Base-by-base conservation (phyloP, 2,113 vertebrate species). In the Trachemys scripta region DNA sequence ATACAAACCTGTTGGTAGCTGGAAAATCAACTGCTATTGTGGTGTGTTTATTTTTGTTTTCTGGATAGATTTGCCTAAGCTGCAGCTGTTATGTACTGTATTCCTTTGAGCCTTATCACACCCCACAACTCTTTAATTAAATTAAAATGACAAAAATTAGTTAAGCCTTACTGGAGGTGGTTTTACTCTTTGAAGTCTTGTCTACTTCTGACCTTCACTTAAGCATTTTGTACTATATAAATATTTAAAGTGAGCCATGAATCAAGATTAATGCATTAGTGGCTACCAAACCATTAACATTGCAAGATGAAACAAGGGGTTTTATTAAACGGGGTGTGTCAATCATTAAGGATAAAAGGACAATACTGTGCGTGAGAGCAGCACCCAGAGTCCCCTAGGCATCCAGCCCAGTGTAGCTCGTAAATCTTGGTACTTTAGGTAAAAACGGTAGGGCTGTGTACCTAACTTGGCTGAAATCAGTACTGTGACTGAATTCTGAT, bases 271-370 rank as follows among this genome's bases (percentile, higher is more conserved):
- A 95, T 95, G 62, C n/a, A 5, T 86, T 83, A 86, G 76, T 84
- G 93, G 78, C 88, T 92, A 95, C 91, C 94, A 93, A 92, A 89
- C 85, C 95, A 90, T 97, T 95, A 94, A 85, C 85, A 88, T 79
- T 88, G 75, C 93, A 96, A 93, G 93, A 90, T 93, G 94, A 85
- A 95, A 97, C 96, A 1, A 45, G 87, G 42, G 82, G 65, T 76
- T 97, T 97, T 90, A 92, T 96, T 95, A 97, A 96, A 90, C 47
- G 90, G 95, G 93, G 90, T 2, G 6, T 95, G 90, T 86, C 94
- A 83, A 80, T 94, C 92, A 82, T 96, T 96, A 96, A 47, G 95
- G 82, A 54, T 54, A 89, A 94, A 97, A 82, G 91, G 51, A 91
- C 85, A 85, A 69, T 87, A 81, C 8, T 92, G 88, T 93, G 87